A percentile compares a stretch with the other conserved stretches of the same genome.
phyloP scores from a whole-genome alignment of 2,797 vertebrate genomes.

The Acestrorhynchus altus region DNA sequence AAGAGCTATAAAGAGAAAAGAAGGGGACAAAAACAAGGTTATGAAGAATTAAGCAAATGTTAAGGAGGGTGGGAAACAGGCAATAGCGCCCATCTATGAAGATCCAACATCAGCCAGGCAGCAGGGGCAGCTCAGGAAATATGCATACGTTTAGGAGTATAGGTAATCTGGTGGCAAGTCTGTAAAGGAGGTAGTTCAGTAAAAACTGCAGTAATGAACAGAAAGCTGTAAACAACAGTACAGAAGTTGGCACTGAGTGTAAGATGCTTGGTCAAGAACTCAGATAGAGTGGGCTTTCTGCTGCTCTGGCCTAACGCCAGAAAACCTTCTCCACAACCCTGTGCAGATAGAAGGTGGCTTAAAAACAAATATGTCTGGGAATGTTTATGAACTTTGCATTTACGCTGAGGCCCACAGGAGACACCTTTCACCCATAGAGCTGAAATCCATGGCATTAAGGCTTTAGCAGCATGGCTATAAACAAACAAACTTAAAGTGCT shows the following conservation, averaged over 20 bases:
- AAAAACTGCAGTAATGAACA: too few relatives aligned
- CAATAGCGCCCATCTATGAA: too few relatives aligned
- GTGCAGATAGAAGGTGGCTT: neutral
- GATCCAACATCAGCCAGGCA: too few relatives aligned
- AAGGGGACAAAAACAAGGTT: too few relatives aligned
- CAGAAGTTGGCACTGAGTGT: neutral
- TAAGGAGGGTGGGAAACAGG: too few relatives aligned
- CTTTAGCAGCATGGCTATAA: conserved; percentile 1
- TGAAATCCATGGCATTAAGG: neutral
- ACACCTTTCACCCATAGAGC: neutral
- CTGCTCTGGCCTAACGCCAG: neutral
- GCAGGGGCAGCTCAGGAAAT: too few relatives aligned
- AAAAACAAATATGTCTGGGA: neutral
- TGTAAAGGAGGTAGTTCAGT: too few relatives aligned
- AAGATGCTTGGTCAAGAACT: neutral
- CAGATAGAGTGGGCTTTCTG: neutral
- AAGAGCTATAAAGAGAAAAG: too few relatives aligned
- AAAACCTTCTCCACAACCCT: neutral
- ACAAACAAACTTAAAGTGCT: conserved; percentile 14
- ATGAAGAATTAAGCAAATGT: too few relatives aligned
- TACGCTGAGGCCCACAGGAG: neutral
- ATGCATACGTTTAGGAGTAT: too few relatives aligned
- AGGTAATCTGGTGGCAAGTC: too few relatives aligned
- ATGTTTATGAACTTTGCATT: conserved; percentile 19
- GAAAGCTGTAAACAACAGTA: too few relatives aligned